A percentile compares a stretch with the other conserved stretches of the same genome.
Conservation (phyloP, 2,113 vertebrate species). For the Nycticebus coucang region DNA sequence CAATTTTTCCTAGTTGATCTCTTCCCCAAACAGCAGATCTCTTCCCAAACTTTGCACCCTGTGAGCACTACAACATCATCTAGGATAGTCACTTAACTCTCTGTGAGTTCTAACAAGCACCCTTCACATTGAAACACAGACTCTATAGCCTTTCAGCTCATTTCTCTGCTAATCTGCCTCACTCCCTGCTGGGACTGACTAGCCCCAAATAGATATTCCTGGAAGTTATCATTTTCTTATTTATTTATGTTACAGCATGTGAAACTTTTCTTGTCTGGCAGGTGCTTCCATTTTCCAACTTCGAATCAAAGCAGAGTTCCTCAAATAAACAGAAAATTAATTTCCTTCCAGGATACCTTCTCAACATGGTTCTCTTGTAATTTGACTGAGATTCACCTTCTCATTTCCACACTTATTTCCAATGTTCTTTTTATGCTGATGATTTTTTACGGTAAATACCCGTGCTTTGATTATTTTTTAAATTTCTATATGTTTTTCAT, state of each 20-base stretch:
- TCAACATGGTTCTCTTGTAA: neutral
- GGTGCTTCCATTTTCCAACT: neutral
- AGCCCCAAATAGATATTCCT: constrained; percentile 20
- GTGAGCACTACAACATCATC: neutral
- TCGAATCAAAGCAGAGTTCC: neutral
- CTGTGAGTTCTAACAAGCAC: constrained; percentile 48
- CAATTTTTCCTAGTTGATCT: constrained; percentile 4
- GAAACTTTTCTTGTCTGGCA: neutral
- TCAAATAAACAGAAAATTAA: neutral
- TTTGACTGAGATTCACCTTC: neutral
- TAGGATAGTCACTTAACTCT: constrained; percentile 44
- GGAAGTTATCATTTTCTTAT: constrained; percentile 29
- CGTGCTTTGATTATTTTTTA: neutral
- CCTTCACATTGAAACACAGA: neutral
- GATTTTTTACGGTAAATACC: neutral
- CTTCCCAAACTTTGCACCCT: neutral
- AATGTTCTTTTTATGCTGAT: neutral
- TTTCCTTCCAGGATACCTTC: neutral
- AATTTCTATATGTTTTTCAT: neutral
- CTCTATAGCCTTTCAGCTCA: constrained; percentile 30
- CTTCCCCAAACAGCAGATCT: constrained; percentile 4
- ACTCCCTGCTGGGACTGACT: neutral
- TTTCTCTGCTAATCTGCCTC: constrained; percentile 16
- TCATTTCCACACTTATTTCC: neutral
- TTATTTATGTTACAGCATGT: neutral